Evolutionary conservation across 2,113 vertebrate genomes (phyloP).

Genomic region (Oncorhynchus nerka): DNA sequence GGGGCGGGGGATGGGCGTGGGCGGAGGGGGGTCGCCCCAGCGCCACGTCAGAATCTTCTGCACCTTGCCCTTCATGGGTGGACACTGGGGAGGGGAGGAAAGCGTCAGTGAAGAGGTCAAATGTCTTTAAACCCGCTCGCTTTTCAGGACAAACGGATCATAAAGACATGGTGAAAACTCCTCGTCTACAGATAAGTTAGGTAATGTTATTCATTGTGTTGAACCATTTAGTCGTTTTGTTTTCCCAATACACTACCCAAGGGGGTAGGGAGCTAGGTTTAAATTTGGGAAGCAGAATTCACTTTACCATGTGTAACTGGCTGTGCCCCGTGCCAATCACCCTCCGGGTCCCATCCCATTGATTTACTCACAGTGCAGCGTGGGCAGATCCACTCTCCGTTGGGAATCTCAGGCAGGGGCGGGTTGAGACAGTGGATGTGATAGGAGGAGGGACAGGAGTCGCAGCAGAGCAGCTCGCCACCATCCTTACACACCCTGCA

Average conservation of each 20-base stretch:
- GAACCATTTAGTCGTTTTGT: too few species aligned
- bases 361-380: slow-evolving; percentile 88
- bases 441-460: slow-evolving; percentile 96
- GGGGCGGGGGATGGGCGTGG: slow-evolving; percentile 88
- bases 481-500: slow-evolving; percentile 97
- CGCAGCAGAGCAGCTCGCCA: slow-evolving; percentile 95
- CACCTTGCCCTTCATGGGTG: slow-evolving; percentile 91
- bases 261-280: neutral
- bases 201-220: too few species aligned
- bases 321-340: neutral
- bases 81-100: slow-evolving; percentile 75
- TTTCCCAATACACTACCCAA: too few species aligned
- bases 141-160: neutral
- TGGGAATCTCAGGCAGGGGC: slow-evolving; percentile 93
- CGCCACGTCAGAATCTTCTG: slow-evolving; percentile 98
- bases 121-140: neutral
- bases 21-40: slow-evolving; percentile 90
- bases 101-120: neutral
- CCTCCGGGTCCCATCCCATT: neutral
- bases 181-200: too few species aligned
- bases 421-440: slow-evolving; percentile 98
- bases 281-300: neutral
- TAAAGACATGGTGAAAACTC: too few species aligned
- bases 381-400: slow-evolving; percentile 97
- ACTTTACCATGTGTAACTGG: neutral